A percentile compares a stretch with the other conserved stretches of the same genome.
Conservation (phyloP, 2,113 vertebrate genomes). For the Podiceps cristatus region DNA sequence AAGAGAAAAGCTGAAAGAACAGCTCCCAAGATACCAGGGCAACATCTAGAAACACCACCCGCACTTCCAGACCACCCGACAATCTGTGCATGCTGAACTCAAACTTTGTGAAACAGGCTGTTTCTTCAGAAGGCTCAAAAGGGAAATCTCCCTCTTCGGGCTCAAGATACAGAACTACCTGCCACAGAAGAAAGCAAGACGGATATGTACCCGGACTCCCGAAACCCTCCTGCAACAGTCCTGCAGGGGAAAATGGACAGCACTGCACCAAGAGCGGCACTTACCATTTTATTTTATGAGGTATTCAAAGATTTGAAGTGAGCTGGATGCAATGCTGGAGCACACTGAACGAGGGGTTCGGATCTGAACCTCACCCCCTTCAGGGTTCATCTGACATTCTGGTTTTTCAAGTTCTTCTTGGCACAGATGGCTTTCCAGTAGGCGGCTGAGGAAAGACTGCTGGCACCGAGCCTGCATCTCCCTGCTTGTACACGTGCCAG, state of each 20-base stretch:
- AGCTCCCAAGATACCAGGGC: neutral
- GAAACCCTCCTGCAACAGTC: neutral
- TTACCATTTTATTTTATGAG: neutral
- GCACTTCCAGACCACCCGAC: neutral
- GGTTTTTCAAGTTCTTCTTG: slow-evolving; percentile 13
- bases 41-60: neutral
- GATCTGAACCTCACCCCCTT: neutral
- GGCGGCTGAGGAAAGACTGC: slow-evolving; percentile 17
- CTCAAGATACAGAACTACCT: neutral
- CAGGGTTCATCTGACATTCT: neutral
- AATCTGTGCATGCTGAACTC: too few species aligned
- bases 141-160: neutral
- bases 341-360: neutral
- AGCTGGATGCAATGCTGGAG: neutral
- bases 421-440: neutral
- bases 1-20: neutral
- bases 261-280: neutral
- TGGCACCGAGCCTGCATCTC: neutral
- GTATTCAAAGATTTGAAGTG: neutral
- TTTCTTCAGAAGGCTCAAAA: neutral
- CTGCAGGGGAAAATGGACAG: neutral
- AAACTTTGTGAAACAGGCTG: neutral
- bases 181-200: neutral
- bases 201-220: neutral
- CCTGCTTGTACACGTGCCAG: neutral